These are phyloP conservation scores for Psilanteris sp. DNA, from an alignment of 1,140 invertebrate species.

Conservation along the genomic window DNA sequence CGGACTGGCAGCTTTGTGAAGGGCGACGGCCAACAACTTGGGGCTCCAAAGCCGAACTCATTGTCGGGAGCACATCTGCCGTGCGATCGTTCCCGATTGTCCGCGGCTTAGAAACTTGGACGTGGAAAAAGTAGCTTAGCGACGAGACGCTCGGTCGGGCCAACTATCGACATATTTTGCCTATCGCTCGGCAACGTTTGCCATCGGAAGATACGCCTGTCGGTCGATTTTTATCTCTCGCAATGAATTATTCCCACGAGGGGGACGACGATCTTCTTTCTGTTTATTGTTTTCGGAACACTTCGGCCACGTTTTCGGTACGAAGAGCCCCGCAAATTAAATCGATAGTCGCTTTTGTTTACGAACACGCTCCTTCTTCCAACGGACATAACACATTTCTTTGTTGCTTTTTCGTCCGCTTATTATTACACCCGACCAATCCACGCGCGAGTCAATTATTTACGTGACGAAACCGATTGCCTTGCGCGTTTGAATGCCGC, in stretches of 20 bases:
- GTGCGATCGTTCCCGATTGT: conserved; percentile 77
- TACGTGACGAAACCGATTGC: too few relatives aligned
- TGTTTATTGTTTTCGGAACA: conserved; percentile 34
- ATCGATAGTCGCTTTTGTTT: too few relatives aligned
- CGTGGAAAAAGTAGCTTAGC: conserved; percentile 74
- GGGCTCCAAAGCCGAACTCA: conserved; percentile 68
- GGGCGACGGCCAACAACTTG: conserved; percentile 63
- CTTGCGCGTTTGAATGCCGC: too few relatives aligned
- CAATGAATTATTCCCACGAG: conserved; percentile 25
- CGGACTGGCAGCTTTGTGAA: conserved; percentile 74
- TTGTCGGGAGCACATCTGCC: conserved; percentile 79
- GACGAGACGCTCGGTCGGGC: conserved; percentile 43
- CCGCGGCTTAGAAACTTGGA: conserved; percentile 76
- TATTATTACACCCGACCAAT: too few relatives aligned
- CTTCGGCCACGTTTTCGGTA: background rate
- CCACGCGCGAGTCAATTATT: too few relatives aligned
- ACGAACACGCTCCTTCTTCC: too few relatives aligned
- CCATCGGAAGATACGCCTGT: conserved; percentile 22
- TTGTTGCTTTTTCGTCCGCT: too few relatives aligned
- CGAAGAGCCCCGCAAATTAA: background rate
- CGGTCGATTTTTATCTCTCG: conserved; percentile 42
- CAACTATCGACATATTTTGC: conserved; percentile 38
- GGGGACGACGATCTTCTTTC: conserved; percentile 17
- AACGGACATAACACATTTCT: too few relatives aligned
- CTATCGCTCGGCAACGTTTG: conserved; percentile 38